Evolutionary conservation across 53 echinoderm and acorn worm species (phyloP), one percentile per base, ranked within the genome.

Genomic region (Crossaster papposus): DNA sequence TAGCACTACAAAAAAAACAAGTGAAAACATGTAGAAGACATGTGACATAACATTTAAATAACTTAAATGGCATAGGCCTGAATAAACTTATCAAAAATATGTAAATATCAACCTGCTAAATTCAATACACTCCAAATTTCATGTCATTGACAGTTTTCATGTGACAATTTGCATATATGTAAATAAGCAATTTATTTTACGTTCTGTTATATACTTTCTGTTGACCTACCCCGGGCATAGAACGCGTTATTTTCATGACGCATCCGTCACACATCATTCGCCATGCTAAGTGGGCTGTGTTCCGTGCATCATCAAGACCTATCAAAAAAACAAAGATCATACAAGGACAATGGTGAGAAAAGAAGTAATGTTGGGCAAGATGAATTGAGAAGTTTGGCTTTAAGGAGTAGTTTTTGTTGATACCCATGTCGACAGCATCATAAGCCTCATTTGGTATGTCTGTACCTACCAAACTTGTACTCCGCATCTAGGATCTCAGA

Each of bases 251-350:
- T 33, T 91, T 94, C 96, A 99, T 90, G 14, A 80, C 30, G 89
- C 95, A 99, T 30, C 99, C 99, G 91, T 99, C 99, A 52, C 96
- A 92, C 77, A 99, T 96, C 99, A 99, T 96, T 24, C 96, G 90
- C 99, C 99, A 99, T 0, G 95, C 95, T 35, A 99, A 81, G 51
- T 88, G 77, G 18, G 99, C 96, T 30, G 99, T 99, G 83, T 99
- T 99, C 50, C 92, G 92, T 10, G 99, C 94, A 95, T 99, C 99
- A 79, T 94, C 99, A 70, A 99, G 80, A 77, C 99, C 99, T 99
- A 70, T 13, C 70, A 15, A 77, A n/a, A n/a, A n/a, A 86, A 29
- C 23, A 51, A 77, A 68, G 0, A 12, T 0, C 18, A 44, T 9
- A 58, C 15, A 58, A 58, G 17, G 58, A 58, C 15, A 58, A 3